These are phyloP conservation scores for Cydia fagiglandana DNA, from an alignment of 1,140 invertebrate species.

Conservation along the genomic window DNA sequence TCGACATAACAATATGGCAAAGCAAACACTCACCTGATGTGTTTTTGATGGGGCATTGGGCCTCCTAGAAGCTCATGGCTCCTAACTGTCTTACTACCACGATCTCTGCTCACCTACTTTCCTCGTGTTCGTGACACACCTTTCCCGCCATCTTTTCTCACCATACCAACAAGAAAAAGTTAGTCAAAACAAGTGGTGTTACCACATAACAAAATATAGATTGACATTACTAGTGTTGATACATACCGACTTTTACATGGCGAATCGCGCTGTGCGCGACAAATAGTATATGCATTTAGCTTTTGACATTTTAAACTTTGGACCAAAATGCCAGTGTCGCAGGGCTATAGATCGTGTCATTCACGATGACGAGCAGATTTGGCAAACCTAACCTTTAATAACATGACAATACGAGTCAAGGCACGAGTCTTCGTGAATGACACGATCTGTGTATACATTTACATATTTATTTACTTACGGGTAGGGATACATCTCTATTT, in stretches of 20 bases:
- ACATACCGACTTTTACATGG: background rate
- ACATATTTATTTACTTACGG: too few relatives aligned
- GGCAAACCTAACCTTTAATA: too few relatives aligned
- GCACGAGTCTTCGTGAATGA: too few relatives aligned
- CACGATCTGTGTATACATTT: too few relatives aligned
- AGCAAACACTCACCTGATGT: background rate
- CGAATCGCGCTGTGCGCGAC: background rate
- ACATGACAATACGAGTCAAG: too few relatives aligned
- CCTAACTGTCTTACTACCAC: background rate
- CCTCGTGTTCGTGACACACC: background rate
- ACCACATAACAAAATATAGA: background rate
- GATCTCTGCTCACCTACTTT: background rate
- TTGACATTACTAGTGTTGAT: background rate
- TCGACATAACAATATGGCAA: background rate
- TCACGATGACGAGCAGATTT: too few relatives aligned
- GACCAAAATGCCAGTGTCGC: too few relatives aligned
- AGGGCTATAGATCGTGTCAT: too few relatives aligned
- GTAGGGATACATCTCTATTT: too few relatives aligned
- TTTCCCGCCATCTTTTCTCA: background rate
- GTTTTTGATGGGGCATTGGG: background rate
- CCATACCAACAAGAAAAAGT: background rate
- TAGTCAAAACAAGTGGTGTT: background rate
- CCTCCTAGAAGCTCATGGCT: background rate
- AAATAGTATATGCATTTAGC: too few relatives aligned
- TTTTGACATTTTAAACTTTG: too few relatives aligned